A percentile compares a stretch with the other conserved stretches of the same genome.
These are phyloP conservation scores for Spicauda simplicius DNA, from an alignment of 2,888 invertebrate species.

Conservation along the genomic window DNA sequence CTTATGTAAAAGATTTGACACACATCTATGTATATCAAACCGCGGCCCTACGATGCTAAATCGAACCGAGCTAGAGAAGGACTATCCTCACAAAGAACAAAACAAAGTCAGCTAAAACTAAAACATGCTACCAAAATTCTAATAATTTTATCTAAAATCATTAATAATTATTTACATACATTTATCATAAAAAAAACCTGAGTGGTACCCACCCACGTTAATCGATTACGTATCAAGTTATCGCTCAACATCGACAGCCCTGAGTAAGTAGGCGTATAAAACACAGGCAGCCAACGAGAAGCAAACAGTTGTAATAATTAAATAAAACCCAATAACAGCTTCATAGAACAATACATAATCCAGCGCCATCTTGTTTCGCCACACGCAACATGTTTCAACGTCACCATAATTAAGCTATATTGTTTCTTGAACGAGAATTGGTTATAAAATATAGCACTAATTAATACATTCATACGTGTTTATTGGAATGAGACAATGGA, in stretches of 20 bases:
- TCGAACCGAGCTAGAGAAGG: too few relatives aligned
- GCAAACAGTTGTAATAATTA: slow-evolving; percentile 34
- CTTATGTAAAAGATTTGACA: too few relatives aligned
- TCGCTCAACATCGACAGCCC: slow-evolving; percentile 6
- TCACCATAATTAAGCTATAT: slow-evolving; percentile 41
- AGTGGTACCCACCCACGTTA: too few relatives aligned
- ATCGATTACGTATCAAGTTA: too few relatives aligned
- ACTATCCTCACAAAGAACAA: too few relatives aligned
- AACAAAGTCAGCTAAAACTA: too few relatives aligned
- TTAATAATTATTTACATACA: too few relatives aligned
- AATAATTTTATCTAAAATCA: too few relatives aligned
- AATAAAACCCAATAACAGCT: slow-evolving; percentile 36
- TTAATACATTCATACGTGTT: slow-evolving; percentile 24
- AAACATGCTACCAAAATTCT: too few relatives aligned
- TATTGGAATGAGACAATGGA: slow-evolving; percentile 9
- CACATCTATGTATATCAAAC: too few relatives aligned
- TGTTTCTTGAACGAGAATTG: slow-evolving; percentile 37
- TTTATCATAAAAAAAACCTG: too few relatives aligned
- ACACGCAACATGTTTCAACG: slow-evolving; percentile 21
- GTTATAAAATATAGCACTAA: slow-evolving; percentile 31
- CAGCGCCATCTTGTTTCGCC: slow-evolving; percentile 37
- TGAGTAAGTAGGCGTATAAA: slow-evolving; percentile 31
- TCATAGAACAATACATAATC: slow-evolving; percentile 40
- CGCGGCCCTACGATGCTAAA: too few relatives aligned
- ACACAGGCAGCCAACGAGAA: slow-evolving; percentile 19